Evolutionary conservation across 2,888 invertebrate genomes (phyloP), one percentile per base, ranked within the genome.

Genomic region (Leptopilina drosophilae): DNA sequence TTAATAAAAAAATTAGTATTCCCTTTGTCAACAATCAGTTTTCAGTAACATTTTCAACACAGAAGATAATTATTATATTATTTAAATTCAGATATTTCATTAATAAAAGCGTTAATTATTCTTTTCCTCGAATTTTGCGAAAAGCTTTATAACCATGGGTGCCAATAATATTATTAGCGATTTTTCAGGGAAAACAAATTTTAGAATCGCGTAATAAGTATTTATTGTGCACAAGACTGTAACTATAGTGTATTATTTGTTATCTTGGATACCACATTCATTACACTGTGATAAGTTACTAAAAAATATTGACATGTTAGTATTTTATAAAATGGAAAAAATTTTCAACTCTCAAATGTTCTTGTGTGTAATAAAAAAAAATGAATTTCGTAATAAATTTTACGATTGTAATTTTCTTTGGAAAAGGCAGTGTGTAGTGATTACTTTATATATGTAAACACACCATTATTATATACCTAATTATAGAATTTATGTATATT

Each of bases 201-300:
- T 73, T 59, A 59, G 33, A n/a, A 9, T 12, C 26, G 20, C 33
- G 64, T 15, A 64, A 12, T 53, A 20, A 20, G 49, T 26, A 53
- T 69, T 53, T 53, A 69, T 69, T 69, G 49, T 69, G 53, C 26
- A 69, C 69, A 53, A 56, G 56, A 33, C 73, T 56, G 73, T 69
- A 26, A 53, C 33, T 49, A 42, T 42, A 69, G 53, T 69, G 69
- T 69, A 73, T 56, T 73, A 5, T 33, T 33, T 33, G 53, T 73
- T 73, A 49, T 9, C 62, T 69, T 53, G 33, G 53, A 46, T 15
- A 69, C 20, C 20, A 20, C 67, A 69, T 53, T 73, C 56, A 56
- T 59, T 73, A 56, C 73, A 73, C 15, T 56, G 73, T 73, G 73
- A 73, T 59, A 53, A 49, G 56, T 73, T 33, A 73, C 40, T 14